Percentiles rank a stretch among this genome's conserved stretches.
phyloP scores from a whole-genome alignment of 2,797 vertebrate species.

The Esox masquinongy region DNA sequence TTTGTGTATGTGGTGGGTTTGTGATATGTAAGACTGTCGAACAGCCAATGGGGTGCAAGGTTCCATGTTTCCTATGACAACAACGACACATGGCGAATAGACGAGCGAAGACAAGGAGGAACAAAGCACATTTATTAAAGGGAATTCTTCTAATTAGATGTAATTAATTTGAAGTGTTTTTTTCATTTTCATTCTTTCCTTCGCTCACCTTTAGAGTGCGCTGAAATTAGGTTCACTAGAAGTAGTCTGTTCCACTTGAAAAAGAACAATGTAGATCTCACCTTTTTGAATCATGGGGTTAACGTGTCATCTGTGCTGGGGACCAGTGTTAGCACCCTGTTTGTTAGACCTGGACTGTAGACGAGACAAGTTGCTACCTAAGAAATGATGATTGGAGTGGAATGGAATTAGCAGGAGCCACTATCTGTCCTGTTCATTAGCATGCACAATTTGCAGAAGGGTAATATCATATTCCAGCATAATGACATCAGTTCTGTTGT shows the following conservation, averaged over 20 bases:
- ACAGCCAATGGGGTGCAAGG: conserved; percentile 43
- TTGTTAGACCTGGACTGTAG: conserved; percentile 39
- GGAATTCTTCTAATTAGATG: conserved; percentile 67
- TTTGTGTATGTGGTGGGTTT: conserved; percentile 62
- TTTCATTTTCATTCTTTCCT: conserved; percentile 21
- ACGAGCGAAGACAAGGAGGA: conserved; percentile 48
- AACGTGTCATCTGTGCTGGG: conserved; percentile 35
- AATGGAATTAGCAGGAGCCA: conserved; percentile 46
- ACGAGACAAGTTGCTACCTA: conserved; percentile 45
- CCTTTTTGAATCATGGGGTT: conserved; percentile 16
- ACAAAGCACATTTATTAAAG: conserved; percentile 68
- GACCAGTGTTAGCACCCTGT: conserved; percentile 29
- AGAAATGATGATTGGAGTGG: conserved; percentile 45
- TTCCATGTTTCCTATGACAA: conserved; percentile 47
- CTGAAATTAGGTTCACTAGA: conserved; percentile 42
- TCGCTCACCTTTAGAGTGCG: conserved; percentile 41
- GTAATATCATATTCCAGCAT: conserved; percentile 49
- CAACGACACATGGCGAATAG: conserved; percentile 40
- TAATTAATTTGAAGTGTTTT: conserved; percentile 54
- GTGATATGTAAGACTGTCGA: conserved; percentile 65
- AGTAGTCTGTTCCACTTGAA: conserved; percentile 45
- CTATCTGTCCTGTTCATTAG: conserved; percentile 52
- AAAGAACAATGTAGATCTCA: conserved; percentile 47
- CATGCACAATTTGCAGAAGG: conserved; percentile 49
- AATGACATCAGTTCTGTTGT: conserved; percentile 49